Percentiles rank a stretch among this genome's conserved stretches.
These are phyloP conservation scores for Epizoanthus illoricatus DNA, from an alignment of 92 coral and sea anemone species.

Conservation along the genomic window DNA sequence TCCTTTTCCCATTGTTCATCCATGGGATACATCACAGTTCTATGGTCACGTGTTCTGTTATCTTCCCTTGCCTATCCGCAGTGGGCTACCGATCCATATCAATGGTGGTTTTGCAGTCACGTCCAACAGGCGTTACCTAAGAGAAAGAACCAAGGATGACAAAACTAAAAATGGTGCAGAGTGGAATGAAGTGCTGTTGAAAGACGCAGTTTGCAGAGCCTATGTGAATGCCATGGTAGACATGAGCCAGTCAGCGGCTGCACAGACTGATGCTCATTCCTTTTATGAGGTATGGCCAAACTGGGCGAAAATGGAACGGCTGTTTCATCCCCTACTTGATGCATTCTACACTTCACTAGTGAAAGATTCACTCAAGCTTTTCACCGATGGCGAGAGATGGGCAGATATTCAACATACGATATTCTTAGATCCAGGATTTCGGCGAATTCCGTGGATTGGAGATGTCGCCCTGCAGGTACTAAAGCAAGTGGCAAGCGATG, in stretches of 20 bases:
- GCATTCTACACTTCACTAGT: slow-evolving; percentile 48
- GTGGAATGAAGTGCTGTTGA: slow-evolving; percentile 66
- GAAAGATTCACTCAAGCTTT: slow-evolving; percentile 36
- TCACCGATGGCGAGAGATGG: slow-evolving; percentile 73
- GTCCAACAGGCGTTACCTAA: slow-evolving; percentile 72
- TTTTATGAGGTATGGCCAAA: slow-evolving; percentile 67
- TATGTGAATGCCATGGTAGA: slow-evolving; percentile 59
- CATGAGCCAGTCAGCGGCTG: slow-evolving; percentile 14
- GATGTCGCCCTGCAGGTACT: slow-evolving; percentile 46
- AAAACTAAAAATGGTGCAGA: slow-evolving; percentile 54
- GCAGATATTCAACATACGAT: slow-evolving; percentile 40
- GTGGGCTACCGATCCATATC: slow-evolving; percentile 67
- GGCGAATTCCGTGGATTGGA: slow-evolving; percentile 50
- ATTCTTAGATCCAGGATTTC: slow-evolving; percentile 60
- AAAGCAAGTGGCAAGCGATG: neutral
- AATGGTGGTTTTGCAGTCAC: slow-evolving; percentile 79
- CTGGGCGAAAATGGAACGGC: neutral
- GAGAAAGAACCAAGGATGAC: slow-evolving; percentile 70
- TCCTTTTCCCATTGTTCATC: neutral
- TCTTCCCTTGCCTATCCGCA: slow-evolving; percentile 77
- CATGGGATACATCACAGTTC: neutral
- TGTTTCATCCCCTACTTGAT: slow-evolving; percentile 29
- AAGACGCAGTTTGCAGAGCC: slow-evolving; percentile 60
- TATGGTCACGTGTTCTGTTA: slow-evolving; percentile 57
- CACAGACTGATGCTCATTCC: neutral